These are phyloP conservation scores for Microchrysa polita DNA, from an alignment of 2,888 invertebrate species.

Conservation along the genomic window DNA sequence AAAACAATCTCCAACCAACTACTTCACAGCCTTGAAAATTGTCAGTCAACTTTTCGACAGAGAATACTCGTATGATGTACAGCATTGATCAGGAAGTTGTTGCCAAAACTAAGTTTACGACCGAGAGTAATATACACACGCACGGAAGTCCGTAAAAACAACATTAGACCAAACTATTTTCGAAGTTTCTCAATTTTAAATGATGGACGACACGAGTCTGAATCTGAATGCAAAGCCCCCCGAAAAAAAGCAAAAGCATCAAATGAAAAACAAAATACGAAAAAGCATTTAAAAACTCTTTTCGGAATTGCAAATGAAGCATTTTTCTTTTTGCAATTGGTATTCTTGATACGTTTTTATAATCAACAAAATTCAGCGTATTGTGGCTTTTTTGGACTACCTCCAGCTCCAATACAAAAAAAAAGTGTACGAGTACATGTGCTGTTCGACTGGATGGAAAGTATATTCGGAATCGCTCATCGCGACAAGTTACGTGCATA, in stretches of 20 bases:
- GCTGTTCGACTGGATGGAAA: background rate
- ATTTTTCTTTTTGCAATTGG: slow-evolving; percentile 11
- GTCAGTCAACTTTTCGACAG: slow-evolving; percentile 41
- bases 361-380: background rate
- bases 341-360: slow-evolving; percentile 18
- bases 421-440: too few relatives aligned
- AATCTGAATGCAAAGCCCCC: background rate
- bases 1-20: too few relatives aligned
- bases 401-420: too few relatives aligned
- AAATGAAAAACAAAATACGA: too few relatives aligned
- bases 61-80: too few relatives aligned
- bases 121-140: too few relatives aligned
- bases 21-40: slow-evolving; percentile 27
- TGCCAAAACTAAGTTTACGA: slow-evolving; percentile 15
- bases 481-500: slow-evolving; percentile 2
- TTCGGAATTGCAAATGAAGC: slow-evolving; percentile 25
- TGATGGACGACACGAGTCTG: background rate
- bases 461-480: background rate
- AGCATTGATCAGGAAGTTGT: slow-evolving; percentile 30
- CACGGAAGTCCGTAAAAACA: background rate
- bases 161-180: slow-evolving; percentile 18
- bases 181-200: slow-evolving; percentile 24
- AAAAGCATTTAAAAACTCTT: slow-evolving; percentile 1
- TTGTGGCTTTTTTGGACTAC: background rate
- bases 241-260: background rate